Evolutionary conservation across 2,797 vertebrate genomes (phyloP), one percentile per base, ranked within the genome.

Genomic region (Manis javanica): DNA sequence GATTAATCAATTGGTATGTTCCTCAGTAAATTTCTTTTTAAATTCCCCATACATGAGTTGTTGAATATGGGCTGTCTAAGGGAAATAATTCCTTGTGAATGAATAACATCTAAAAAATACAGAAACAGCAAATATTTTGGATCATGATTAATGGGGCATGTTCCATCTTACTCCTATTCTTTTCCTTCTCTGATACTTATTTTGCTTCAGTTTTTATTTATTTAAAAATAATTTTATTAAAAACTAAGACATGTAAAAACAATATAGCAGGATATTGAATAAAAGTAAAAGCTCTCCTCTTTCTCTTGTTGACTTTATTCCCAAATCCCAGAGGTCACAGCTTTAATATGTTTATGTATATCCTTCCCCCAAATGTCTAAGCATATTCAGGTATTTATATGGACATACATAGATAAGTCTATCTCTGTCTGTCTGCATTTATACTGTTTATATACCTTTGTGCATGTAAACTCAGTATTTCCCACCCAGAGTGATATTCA

Each of bases 221-320:
- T 71, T 95, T 93, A 89, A 87, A 84, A 85, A 31, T 64, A 75
- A 84, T 77, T 74, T 68, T 72, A 82, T 91, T 61, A 26, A 89
- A 72, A 90, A 81, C 23, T 37, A 59, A 71, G 18, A 78, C 78
- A 68, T 72, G 12, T 79, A 94, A 84, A 88, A 57, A 14, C 0
- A 89, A 49, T 34, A 64, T 26, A 74, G 26, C 21, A 78, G 14
- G 14, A 57, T 84, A 55, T 18, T 26, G 8, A 29, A 37, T 89
- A 24, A 69, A 72, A 91, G 16, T 31, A 39, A 90, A 74, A 87
- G 0, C 2, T 39, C 37, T 75, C 18, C 16, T 69, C 5, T 3
- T 61, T 49, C 4, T 94, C 21, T 79, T 13, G 13, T 85, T 77
- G 24, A 92, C 14, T 88, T 77, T 39, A 61, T 96, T 53, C 7